These are phyloP conservation scores for Tamias sibiricus DNA, from an alignment of 2,113 vertebrate species.

Conservation along the genomic window DNA sequence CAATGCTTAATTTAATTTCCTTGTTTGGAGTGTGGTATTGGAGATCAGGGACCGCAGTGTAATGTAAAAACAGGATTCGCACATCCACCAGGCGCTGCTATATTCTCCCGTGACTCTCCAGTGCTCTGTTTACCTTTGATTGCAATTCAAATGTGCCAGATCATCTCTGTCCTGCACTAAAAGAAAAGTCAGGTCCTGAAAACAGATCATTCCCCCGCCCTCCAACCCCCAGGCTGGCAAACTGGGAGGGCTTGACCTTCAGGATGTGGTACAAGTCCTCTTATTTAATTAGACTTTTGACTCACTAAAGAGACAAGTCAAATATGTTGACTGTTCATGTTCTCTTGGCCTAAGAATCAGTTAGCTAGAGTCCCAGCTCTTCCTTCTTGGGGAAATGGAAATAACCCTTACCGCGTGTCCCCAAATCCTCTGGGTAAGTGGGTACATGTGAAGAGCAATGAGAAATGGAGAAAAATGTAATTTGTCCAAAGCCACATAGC, in stretches of 20 bases:
- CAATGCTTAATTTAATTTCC: conserved; percentile 90
- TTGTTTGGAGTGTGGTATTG: conserved; percentile 87
- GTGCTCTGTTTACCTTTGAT: conserved; percentile 83
- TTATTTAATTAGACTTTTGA: conserved; percentile 56
- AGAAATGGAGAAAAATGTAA: background rate
- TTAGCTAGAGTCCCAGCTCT: background rate
- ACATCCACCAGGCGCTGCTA: conserved; percentile 77
- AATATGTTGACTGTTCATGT: conserved; percentile 24
- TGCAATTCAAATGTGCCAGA: conserved; percentile 82
- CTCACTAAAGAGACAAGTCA: conserved; percentile 36
- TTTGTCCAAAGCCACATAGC: background rate
- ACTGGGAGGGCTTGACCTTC: conserved; percentile 38
- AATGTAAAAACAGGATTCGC: conserved; percentile 79
- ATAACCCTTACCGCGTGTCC: background rate
- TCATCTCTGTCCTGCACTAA: conserved; percentile 75
- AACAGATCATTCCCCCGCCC: background rate
- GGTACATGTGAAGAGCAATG: background rate
- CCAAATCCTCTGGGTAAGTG: background rate
- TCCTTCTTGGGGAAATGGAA: conserved; percentile 27
- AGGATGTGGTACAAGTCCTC: background rate
- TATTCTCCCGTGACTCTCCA: conserved; percentile 73
- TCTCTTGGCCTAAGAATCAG: conserved; percentile 34
- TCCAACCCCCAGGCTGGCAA: background rate
- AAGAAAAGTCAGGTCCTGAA: background rate
- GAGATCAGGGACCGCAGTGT: conserved; percentile 80